phyloP scores from a whole-genome alignment of 2,113 vertebrate species.

The Tretioscincus oriximinensis region DNA sequence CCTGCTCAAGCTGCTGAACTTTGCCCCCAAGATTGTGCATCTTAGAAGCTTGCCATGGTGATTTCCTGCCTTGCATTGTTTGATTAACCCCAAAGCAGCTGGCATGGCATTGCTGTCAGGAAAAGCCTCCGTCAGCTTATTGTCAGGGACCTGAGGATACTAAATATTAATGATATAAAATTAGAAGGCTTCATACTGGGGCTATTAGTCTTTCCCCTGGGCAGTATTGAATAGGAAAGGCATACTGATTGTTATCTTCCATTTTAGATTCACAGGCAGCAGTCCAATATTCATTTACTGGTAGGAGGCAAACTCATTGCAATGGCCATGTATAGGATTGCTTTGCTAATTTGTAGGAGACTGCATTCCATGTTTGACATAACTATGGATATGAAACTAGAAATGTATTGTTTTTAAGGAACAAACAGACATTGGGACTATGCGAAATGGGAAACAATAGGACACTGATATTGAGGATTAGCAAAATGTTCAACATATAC shows the following conservation, averaged over 20 bases:
- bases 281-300: not conserved
- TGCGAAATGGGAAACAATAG: not conserved
- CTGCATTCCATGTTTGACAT: no score
- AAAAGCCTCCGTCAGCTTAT: conserved; percentile 59
- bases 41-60: conserved; percentile 38
- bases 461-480: no score
- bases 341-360: not conserved
- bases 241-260: conserved; percentile 27
- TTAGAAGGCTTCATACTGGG: conserved; percentile 40
- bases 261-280: conserved; percentile 6
- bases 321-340: not conserved
- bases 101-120: conserved; percentile 49
- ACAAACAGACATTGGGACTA: not conserved
- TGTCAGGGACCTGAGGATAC: conserved; percentile 48
- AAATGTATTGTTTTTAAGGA: not conserved
- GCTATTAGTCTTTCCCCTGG: conserved; percentile 11
- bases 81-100: conserved; percentile 45
- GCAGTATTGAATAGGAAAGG: conserved; percentile 18
- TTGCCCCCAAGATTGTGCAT: not conserved
- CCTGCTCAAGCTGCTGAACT: conserved; percentile 51
- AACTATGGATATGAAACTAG: not conserved
- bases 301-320: not conserved
- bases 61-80: conserved; percentile 61
- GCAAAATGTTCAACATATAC: no score
- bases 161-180: conserved; percentile 58